Conservation (phyloP, 2,888 invertebrate species). For the Tethea ocularis region DNA sequence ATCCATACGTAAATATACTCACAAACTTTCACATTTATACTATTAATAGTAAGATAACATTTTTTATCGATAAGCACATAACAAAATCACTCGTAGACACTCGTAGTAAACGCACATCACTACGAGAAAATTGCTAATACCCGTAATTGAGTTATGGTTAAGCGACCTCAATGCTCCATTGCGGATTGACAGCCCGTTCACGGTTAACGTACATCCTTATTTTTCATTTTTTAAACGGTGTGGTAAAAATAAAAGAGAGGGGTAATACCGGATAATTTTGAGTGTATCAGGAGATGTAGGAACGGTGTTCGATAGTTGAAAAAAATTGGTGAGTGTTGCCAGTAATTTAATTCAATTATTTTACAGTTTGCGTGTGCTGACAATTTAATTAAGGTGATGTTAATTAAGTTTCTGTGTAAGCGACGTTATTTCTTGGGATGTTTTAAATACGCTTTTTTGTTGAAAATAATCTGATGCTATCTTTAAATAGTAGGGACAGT, state of each 20-base stretch:
- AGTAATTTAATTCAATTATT: constrained; percentile 13
- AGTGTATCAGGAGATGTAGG: constrained; percentile 45
- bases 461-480: background rate
- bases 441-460: background rate
- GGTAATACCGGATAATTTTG: background rate
- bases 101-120: constrained; percentile 43
- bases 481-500: no score
- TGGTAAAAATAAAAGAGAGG: background rate
- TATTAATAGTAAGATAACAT: no score
- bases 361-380: background rate
- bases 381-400: constrained; percentile 15
- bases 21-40: background rate
- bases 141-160: constrained; percentile 79
- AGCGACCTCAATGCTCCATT: constrained; percentile 72
- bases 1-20: no score
- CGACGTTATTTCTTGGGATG: background rate
- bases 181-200: constrained; percentile 50
- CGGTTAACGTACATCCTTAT: constrained; percentile 33
- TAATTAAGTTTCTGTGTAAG: constrained; percentile 18
- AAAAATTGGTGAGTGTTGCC: constrained; percentile 3
- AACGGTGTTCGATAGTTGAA: constrained; percentile 11
- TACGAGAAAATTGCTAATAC: constrained; percentile 78
- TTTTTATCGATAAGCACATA: background rate
- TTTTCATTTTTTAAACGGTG: background rate
- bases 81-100: background rate